A percentile compares a stretch with the other conserved stretches of the same genome.
Conservation (phyloP, 2,113 vertebrate species). For the Phoenicopterus ruber region DNA sequence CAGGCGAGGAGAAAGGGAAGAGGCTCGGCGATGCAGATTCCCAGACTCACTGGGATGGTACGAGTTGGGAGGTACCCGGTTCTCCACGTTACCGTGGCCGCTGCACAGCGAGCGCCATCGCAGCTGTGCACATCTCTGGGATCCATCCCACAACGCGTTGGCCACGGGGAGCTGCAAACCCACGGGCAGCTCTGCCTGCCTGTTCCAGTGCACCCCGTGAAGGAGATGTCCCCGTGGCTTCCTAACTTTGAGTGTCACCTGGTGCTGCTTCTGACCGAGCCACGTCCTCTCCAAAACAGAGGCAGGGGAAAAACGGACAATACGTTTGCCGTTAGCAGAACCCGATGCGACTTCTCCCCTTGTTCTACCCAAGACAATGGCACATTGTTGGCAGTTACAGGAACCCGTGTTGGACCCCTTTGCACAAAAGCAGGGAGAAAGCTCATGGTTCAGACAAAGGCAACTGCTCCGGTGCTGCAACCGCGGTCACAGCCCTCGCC, state of each 20-base stretch:
- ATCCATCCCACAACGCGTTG: not conserved
- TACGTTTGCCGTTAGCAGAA: fast-evolving
- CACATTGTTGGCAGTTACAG: not conserved
- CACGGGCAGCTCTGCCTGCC: not conserved
- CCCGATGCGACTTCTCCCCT: not conserved
- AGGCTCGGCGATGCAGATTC: fast-evolving
- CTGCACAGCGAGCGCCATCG: fast-evolving
- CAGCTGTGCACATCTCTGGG: not conserved
- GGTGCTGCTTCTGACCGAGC: not conserved
- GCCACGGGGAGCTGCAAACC: not conserved
- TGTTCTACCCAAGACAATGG: not conserved
- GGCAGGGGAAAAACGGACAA: not conserved
- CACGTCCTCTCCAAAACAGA: not conserved
- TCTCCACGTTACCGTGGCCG: fast-evolving
- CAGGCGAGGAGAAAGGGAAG: not conserved
- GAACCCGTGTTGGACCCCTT: not conserved
- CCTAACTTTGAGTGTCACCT: not conserved
- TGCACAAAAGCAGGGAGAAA: not conserved
- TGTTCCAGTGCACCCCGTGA: not conserved
- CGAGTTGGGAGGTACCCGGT: fast-evolving
- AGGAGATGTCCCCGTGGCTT: not conserved
- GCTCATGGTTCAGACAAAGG: not conserved
- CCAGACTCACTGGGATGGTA: fast-evolving
- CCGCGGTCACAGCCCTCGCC: not conserved
- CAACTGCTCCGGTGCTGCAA: not conserved